Evolutionary conservation across 2,113 vertebrate species (phyloP).

Genomic region (Charina bottae): DNA sequence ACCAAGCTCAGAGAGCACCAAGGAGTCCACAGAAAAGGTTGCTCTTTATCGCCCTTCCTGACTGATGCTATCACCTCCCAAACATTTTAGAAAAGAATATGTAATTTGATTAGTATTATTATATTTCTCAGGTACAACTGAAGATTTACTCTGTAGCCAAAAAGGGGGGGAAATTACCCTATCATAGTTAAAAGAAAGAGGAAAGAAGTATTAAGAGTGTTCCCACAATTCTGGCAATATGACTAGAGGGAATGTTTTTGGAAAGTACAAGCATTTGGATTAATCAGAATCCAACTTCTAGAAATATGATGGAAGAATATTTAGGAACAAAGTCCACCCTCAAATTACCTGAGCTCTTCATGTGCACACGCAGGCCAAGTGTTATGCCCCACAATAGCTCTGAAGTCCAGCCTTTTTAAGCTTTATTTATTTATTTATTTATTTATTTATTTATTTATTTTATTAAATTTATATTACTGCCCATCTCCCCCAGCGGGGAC

Average conservation of each 20-base stretch:
- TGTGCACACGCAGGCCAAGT: not conserved
- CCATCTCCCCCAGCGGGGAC: too few species aligned
- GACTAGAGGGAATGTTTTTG: not conserved
- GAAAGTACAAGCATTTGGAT: not conserved
- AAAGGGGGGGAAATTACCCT: not conserved
- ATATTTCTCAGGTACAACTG: not conserved
- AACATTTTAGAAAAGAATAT: not conserved
- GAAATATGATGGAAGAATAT: not conserved
- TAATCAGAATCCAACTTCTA: not conserved
- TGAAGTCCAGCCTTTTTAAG: not conserved
- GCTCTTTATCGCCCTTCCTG: not conserved
- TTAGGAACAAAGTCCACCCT: not conserved
- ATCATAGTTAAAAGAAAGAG: not conserved
- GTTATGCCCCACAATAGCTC: accelerated
- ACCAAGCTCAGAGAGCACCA: not conserved
- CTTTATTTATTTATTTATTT: too few species aligned
- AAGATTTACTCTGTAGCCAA: not conserved
- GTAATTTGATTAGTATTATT: not conserved
- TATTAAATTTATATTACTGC: too few species aligned
- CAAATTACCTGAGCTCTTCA: not conserved
- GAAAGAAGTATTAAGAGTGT: not conserved
- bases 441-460: too few species aligned
- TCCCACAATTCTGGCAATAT: not conserved
- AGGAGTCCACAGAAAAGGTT: not conserved
- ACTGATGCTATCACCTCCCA: not conserved